Evolutionary conservation across 2,113 vertebrate genomes (phyloP).

Genomic region (Heliornis fulica): DNA sequence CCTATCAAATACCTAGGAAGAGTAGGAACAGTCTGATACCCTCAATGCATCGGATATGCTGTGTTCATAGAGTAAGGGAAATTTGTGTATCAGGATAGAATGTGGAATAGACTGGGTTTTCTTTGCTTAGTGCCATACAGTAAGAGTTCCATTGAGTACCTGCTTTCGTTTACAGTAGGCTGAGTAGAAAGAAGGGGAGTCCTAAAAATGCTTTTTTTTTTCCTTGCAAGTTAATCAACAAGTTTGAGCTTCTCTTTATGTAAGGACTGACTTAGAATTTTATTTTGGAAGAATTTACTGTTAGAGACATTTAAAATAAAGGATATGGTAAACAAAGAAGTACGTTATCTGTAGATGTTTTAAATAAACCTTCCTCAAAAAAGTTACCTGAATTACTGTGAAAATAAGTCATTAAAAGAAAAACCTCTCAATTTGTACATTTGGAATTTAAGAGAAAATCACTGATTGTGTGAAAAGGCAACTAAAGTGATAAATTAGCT

Average conservation of each 20-base stretch:
- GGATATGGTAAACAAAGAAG: not conserved
- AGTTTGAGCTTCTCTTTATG: not conserved
- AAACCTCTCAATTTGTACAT: not conserved
- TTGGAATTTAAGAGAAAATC: not conserved
- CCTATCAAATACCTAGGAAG: not conserved
- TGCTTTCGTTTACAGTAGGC: not conserved
- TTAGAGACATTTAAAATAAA: not conserved
- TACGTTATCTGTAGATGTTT: not conserved
- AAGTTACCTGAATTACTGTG: not conserved
- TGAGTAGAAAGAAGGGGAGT: not conserved
- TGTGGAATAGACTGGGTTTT: not conserved
- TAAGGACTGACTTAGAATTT: not conserved
- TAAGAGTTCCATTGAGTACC: not conserved
- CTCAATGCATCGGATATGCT: not conserved
- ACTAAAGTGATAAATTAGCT: not conserved
- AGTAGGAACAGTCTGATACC: not conserved
- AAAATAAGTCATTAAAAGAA: not conserved
- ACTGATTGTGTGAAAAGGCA: not conserved
- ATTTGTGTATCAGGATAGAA: not conserved
- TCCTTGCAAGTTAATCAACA: not conserved
- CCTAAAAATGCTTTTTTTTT: not conserved
- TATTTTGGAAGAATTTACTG: not conserved
- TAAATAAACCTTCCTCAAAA: not conserved
- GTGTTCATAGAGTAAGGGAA: not conserved
- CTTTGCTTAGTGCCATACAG: not conserved